Conservation (phyloP, 2,888 invertebrate species). For the Apotomis betuletana region DNA sequence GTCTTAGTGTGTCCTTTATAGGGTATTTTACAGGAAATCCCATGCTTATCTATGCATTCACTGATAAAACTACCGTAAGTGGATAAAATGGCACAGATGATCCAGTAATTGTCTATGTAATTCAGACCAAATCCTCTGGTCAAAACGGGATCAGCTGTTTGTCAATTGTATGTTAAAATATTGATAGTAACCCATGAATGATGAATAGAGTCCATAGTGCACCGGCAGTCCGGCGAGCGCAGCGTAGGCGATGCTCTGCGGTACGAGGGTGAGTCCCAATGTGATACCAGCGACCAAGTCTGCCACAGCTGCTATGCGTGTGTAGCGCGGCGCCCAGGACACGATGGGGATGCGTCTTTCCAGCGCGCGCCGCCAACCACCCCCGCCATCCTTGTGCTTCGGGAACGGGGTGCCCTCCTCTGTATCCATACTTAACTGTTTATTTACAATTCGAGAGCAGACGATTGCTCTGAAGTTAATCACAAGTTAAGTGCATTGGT, state of each 20-base stretch:
- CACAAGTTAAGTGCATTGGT: too few species aligned
- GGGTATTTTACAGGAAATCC: too few species aligned
- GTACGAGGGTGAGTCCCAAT: slow-evolving; percentile 95
- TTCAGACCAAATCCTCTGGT: too few species aligned
- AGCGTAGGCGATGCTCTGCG: slow-evolving; percentile 96
- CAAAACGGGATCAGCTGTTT: too few species aligned
- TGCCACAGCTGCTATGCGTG: slow-evolving; percentile 86
- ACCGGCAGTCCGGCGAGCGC: slow-evolving; percentile 92
- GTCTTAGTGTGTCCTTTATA: too few species aligned
- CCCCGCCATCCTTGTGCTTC: slow-evolving; percentile 38
- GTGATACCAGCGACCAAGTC: slow-evolving; percentile 95
- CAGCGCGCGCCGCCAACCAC: slow-evolving; percentile 50
- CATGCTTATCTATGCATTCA: too few species aligned
- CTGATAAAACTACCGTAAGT: too few species aligned
- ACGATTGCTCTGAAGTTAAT: not conserved
- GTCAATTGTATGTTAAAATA: not conserved
- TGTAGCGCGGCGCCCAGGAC: slow-evolving; percentile 88
- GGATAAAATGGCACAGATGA: too few species aligned
- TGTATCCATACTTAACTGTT: slow-evolving; percentile 48
- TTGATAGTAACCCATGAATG: slow-evolving; percentile 88
- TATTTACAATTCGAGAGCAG: not conserved
- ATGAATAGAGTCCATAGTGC: slow-evolving; percentile 96
- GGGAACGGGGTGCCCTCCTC: slow-evolving; percentile 53
- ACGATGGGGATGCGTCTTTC: slow-evolving; percentile 78
- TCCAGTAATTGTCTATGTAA: too few species aligned